These are phyloP conservation scores for Tokudaia tokunoshimensis DNA, from an alignment of 2,797 vertebrate genomes.

Conservation along the genomic window DNA sequence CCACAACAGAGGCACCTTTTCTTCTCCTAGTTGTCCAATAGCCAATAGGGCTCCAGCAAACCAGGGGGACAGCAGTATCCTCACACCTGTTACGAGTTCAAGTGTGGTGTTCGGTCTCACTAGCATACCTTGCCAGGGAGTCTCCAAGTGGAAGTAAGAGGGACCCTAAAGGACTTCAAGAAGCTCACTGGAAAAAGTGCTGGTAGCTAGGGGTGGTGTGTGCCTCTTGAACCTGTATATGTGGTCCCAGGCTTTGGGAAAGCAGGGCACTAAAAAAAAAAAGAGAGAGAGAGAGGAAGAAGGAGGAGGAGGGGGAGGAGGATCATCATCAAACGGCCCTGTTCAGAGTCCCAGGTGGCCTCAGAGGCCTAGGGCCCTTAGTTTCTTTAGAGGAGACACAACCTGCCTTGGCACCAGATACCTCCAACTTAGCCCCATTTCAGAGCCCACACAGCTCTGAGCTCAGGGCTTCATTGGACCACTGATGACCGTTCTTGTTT, in stretches of 20 bases:
- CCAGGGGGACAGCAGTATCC: background rate
- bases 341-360: background rate
- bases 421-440: background rate
- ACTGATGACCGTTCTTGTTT: slow-evolving; percentile 71
- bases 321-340: slow-evolving; percentile 6
- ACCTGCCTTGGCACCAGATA: background rate
- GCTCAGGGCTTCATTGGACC: background rate
- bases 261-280: background rate
- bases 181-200: background rate
- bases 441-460: background rate
- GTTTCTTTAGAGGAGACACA: background rate
- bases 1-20: background rate
- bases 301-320: background rate
- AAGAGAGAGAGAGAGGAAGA: background rate
- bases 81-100: background rate
- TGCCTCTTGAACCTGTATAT: background rate
- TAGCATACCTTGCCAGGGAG: background rate
- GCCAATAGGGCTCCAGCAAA: background rate
- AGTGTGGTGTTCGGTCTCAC: background rate
- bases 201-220: background rate
- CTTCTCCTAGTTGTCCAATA: background rate
- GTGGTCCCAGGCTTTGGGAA: background rate
- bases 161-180: background rate
- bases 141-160: background rate
- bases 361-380: background rate